Evolutionary conservation across 2,888 invertebrate species (phyloP), one percentile per base, ranked within the genome.

Genomic region (Himalopsyche anomala): DNA sequence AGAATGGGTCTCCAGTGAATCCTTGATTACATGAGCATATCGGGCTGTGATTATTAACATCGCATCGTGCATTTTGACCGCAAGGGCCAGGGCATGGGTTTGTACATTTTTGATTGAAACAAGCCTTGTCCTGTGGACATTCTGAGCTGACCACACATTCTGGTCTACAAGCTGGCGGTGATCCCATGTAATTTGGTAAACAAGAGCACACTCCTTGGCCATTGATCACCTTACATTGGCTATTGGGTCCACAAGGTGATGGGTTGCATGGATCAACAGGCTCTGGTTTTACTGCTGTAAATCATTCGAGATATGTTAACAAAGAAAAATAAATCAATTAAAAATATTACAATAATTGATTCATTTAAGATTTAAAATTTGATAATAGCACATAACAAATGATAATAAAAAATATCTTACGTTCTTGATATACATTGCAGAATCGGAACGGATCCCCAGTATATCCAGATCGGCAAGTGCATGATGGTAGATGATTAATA

Each of bases 401-500:
- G 5, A 45, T n/a, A 28, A 69, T 51, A 38, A 15, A 42, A 45
- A 40, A 17, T 4, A 51, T 12, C 81, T 84, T 80, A 84, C 84
- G 51, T 38, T n/a, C 83, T 17, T 88, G 89, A 84, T 81, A 69
- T 38, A 88, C 83, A 85, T 90, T 91, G 89, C 94, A 94, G 88
- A 91, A 92, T 84, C 90, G 90, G 91, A 95, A 97, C 45, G 97
- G 96, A 92, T 97, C 95, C 42, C 97, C 97, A 12, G 94, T 93
- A 90, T 94, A 95, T 89, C 95, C 94, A 56, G 91, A 89, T 28
- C 93, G 91, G 89, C 97, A 97, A 80, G 93, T 94, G 90, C 98
- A 98, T 89, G 95, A 94, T 12, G 97, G 96, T 89, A 95, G 92
- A 90, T 97, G 97, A 89, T 96, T 95, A 28, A 96, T 94, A 54